These are phyloP conservation scores for Tenodera sinensis DNA, from an alignment of 2,888 invertebrate genomes.

Conservation along the genomic window DNA sequence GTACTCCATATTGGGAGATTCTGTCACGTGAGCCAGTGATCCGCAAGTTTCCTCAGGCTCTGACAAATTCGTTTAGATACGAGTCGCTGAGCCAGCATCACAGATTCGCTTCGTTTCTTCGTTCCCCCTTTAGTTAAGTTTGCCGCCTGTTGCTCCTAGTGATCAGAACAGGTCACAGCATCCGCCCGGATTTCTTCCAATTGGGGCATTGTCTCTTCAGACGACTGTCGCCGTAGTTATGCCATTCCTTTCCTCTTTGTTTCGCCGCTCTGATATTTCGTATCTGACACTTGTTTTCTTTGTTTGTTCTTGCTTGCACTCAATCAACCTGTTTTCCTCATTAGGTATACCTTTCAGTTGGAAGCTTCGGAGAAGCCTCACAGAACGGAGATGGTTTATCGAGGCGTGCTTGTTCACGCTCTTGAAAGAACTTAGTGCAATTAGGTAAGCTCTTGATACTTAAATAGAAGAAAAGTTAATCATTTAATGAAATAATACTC, in stretches of 20 bases:
- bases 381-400: neutral
- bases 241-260: neutral
- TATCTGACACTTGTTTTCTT: neutral
- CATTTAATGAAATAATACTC: too few species aligned
- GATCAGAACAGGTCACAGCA: neutral
- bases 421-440: too few species aligned
- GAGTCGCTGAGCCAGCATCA: neutral
- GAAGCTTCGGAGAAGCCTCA: neutral
- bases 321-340: neutral
- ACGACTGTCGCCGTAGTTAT: neutral
- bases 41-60: neutral
- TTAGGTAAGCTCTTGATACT: too few species aligned
- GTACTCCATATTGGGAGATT: neutral
- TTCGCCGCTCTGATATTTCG: neutral
- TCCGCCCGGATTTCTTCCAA: neutral
- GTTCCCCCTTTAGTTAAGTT: neutral
- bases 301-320: neutral
- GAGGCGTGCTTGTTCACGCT: too few species aligned
- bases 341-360: neutral
- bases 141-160: neutral
- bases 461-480: too few species aligned
- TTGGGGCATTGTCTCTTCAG: neutral
- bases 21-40: neutral
- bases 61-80: neutral
- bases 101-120: neutral